Evolutionary conservation across 2,113 vertebrate species (phyloP).

Genomic region (Eclectus roratus): DNA sequence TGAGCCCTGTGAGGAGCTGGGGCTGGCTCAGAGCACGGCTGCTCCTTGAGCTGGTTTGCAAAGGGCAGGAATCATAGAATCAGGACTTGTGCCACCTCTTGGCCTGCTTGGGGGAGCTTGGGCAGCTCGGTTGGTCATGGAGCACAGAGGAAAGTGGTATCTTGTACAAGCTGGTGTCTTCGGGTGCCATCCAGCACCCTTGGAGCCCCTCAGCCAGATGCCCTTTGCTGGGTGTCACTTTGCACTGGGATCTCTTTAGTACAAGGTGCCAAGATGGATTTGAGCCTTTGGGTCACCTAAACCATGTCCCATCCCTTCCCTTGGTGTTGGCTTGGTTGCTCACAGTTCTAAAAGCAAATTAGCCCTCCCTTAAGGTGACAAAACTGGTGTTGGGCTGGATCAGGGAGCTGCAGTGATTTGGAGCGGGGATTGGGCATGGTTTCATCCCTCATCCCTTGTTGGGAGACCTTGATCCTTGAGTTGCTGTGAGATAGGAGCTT

Average conservation of each 20-base stretch:
- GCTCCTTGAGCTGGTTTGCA: neutral
- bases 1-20: neutral
- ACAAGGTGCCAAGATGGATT: neutral
- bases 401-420: neutral
- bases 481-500: neutral
- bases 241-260: no score
- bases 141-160: neutral
- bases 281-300: neutral
- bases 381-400: neutral
- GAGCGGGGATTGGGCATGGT: neutral
- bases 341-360: neutral
- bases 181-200: neutral
- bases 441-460: neutral
- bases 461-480: neutral
- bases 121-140: no score
- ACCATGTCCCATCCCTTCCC: no score
- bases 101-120: neutral
- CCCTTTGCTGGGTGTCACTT: neutral
- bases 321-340: neutral
- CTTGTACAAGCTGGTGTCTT: neutral
- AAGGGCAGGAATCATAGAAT: neutral
- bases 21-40: accelerated
- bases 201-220: neutral
- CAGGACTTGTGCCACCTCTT: neutral
- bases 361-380: no score